Evolutionary conservation across 2,797 vertebrate genomes (phyloP).

Genomic region (Linurgus olivaceus): DNA sequence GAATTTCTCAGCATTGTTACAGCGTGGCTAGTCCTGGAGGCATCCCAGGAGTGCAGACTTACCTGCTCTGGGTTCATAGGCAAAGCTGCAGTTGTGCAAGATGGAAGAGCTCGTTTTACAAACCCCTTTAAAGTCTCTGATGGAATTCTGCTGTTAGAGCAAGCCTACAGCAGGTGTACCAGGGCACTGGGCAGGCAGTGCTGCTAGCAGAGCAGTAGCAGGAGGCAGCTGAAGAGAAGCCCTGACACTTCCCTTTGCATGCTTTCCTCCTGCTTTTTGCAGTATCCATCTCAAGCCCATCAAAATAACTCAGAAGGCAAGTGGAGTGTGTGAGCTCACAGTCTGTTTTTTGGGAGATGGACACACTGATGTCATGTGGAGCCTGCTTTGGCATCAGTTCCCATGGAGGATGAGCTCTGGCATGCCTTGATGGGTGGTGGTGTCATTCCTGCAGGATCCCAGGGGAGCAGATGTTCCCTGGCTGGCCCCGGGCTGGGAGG

Average conservation of each 20-base stretch:
- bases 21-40: background rate
- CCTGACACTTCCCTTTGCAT: background rate
- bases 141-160: background rate
- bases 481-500: constrained; percentile 64
- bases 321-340: background rate
- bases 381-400: constrained; percentile 42
- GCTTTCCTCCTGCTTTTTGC: background rate
- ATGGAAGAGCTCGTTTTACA: background rate
- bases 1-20: background rate
- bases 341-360: constrained; percentile 25
- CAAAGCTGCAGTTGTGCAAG: background rate
- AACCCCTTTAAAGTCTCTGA: background rate
- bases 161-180: background rate
- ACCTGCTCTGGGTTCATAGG: background rate
- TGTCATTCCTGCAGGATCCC: constrained; percentile 41
- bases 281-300: background rate
- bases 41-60: background rate
- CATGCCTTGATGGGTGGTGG: background rate
- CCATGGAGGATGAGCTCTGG: constrained; percentile 58
- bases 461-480: constrained; percentile 69
- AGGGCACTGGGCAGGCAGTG: background rate
- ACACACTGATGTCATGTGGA: constrained; percentile 29
- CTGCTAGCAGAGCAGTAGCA: background rate
- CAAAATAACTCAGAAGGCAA: constrained; percentile 8
- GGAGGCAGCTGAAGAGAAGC: background rate